Evolutionary conservation across 2,113 vertebrate species (phyloP), one percentile per base, ranked within the genome.

Genomic region (Podarcis cretensis): DNA sequence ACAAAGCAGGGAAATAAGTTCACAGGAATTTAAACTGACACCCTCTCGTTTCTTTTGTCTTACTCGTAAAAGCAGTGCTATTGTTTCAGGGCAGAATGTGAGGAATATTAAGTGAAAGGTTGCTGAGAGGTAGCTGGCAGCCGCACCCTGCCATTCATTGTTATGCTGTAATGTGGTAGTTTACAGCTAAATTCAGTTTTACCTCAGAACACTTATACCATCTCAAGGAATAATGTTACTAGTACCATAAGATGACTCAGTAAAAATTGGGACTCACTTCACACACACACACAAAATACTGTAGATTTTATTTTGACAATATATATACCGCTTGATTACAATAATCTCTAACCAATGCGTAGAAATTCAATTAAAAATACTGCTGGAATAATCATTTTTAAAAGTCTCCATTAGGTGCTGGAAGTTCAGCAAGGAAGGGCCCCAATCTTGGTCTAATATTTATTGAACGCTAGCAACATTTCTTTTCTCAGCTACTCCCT

Each of bases 21-120:
- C 89, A 89, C n/a, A 87, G 88, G 91, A 95, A 94, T 96, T 94
- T 91, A 83, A 83, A 83, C n/a, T 83, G 94, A 95, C 86, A 93
- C 88, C 59, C 63, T 91, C 74, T 89, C 85, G 85, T 66, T 89
- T 71, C 88, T 95, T 93, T 94, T 93, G 89, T 93, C 92, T 91
- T 90, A 40, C 78, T 92, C 80, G 37, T 91, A 87, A 94, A 75
- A 85, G 30, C 54, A 1, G 2, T 0, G 1, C 14, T 71, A 85
- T 94, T 92, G 86, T 93, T 93, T 84, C 74, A 74, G 90, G 27
- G 83, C 86, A 87, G 93, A 83, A 93, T 66, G 35, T 2, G n/a
- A 88, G 83, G 43, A 90, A 85, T 91, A 92, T 83, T 92, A 93
- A 92, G 87, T 89, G 16, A 78, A 87, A 92, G 94, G 87, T 88